A percentile compares a stretch with the other conserved stretches of the same genome.
These are phyloP conservation scores for Pangasianodon hypophthalmus DNA, from an alignment of 2,113 vertebrate genomes.

Conservation along the genomic window DNA sequence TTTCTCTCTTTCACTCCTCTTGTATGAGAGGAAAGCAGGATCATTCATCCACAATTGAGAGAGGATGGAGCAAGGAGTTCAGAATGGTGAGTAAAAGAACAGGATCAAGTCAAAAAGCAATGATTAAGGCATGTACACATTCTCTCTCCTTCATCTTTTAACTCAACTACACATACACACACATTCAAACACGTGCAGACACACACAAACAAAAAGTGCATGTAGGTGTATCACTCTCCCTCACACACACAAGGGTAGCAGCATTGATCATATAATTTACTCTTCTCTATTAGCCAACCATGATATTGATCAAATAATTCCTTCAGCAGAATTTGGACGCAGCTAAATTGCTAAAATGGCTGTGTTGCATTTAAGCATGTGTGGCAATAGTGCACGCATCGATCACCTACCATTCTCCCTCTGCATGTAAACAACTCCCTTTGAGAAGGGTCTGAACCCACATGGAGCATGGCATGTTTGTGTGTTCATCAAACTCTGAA, in stretches of 20 bases:
- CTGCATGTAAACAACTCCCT: slow-evolving; percentile 73
- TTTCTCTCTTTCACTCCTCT: background rate
- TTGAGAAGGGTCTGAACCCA: slow-evolving; percentile 60
- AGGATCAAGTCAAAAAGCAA: background rate
- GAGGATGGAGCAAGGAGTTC: background rate
- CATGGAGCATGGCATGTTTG: slow-evolving; percentile 56
- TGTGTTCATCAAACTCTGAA: slow-evolving; percentile 64
- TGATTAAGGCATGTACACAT: background rate
- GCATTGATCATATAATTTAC: slow-evolving; percentile 82
- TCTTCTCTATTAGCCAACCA: slow-evolving; percentile 75
- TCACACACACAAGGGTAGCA: slow-evolving; percentile 58
- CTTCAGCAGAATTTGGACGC: slow-evolving; percentile 68
- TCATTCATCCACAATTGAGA: background rate
- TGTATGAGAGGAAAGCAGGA: background rate
- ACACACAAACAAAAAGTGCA: slow-evolving; percentile 5
- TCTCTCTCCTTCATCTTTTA: background rate
- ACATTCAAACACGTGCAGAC: slow-evolving; percentile 13
- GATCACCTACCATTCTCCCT: slow-evolving; percentile 66
- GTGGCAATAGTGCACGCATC: slow-evolving; percentile 74
- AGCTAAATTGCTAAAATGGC: slow-evolving; percentile 76
- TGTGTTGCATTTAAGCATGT: slow-evolving; percentile 70
- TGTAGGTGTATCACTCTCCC: slow-evolving; percentile 39
- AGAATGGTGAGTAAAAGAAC: slow-evolving; percentile 24
- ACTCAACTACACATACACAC: slow-evolving; percentile 12
- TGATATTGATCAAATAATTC: slow-evolving; percentile 80